phyloP scores from a whole-genome alignment of 2,797 vertebrate species.

The Eremophila alpestris region DNA sequence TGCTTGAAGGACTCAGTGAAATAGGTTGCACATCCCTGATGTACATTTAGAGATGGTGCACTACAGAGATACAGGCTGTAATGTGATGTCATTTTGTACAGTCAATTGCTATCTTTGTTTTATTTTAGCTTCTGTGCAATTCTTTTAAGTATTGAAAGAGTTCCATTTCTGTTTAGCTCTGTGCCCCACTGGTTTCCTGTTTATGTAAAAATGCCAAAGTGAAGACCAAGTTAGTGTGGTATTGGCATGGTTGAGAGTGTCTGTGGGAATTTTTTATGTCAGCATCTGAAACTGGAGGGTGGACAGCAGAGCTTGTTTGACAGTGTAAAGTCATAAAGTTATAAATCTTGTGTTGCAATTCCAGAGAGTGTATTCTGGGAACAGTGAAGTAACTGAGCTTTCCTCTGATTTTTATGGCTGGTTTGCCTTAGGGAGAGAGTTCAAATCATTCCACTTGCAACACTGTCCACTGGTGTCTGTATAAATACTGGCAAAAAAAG shows the following conservation, averaged over 20 bases:
- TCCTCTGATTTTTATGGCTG: neutral
- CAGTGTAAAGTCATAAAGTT: neutral
- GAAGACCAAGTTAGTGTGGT: neutral
- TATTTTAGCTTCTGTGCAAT: neutral
- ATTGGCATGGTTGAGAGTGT: neutral
- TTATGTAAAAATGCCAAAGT: neutral
- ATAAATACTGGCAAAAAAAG: neutral
- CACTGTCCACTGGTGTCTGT: neutral
- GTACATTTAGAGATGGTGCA: neutral
- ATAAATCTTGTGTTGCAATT: neutral
- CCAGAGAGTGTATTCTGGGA: constrained; percentile 13
- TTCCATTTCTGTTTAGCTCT: neutral
- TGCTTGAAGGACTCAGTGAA: neutral
- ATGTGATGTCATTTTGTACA: neutral
- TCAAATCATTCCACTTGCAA: neutral
- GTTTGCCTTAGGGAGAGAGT: neutral
- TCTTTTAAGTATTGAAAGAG: neutral
- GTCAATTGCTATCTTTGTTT: neutral
- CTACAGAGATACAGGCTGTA: rapidly evolving
- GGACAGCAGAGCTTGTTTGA: neutral
- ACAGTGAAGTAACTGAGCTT: neutral
- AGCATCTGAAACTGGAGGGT: neutral
- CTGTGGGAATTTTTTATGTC: constrained; percentile 1
- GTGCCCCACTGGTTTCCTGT: neutral
- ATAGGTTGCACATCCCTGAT: neutral